phyloP scores from a whole-genome alignment of 2,888 invertebrate species.

The Lepas anatifera region DNA sequence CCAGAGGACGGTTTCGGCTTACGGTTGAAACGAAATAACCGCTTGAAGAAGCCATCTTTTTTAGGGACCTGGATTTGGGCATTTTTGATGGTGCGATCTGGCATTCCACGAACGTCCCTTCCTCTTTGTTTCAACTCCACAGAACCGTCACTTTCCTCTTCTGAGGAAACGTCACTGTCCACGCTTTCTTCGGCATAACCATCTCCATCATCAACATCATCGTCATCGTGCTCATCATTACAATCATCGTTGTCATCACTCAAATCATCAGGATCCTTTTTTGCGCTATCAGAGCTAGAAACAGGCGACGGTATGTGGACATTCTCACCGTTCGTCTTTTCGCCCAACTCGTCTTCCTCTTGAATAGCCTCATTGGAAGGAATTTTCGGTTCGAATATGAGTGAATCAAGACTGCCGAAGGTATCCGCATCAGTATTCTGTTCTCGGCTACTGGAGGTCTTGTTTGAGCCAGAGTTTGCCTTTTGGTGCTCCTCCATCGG shows the following conservation, averaged over 20 bases:
- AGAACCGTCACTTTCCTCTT: not conserved
- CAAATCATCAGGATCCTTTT: too few relatives aligned
- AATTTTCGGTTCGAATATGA: conserved; percentile 29
- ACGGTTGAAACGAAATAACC: not conserved
- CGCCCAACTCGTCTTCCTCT: conserved; percentile 18
- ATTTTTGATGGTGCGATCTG: not conserved
- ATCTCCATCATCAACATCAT: conserved; percentile 13
- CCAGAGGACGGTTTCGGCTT: not conserved
- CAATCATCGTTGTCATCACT: too few relatives aligned
- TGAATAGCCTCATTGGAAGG: conserved; percentile 21
- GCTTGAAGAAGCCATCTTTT: conserved; percentile 1
- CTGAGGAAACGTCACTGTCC: not conserved
- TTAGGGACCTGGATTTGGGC: not conserved
- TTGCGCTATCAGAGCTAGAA: too few relatives aligned
- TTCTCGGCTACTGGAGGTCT: conserved; percentile 15
- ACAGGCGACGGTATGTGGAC: too few relatives aligned
- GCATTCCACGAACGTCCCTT: not conserved
- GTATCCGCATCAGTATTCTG: conserved; percentile 26
- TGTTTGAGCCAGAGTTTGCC: conserved; percentile 15
- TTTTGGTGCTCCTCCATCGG: conserved; percentile 28
- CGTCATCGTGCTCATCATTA: not conserved
- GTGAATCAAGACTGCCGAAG: conserved; percentile 27
- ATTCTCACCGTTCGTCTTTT: too few relatives aligned
- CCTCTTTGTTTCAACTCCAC: not conserved
- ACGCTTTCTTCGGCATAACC: not conserved